Percentiles rank a stretch among this genome's conserved stretches.
phyloP scores from a whole-genome alignment of 2,888 invertebrate genomes.

The Archaeoteleia sp. region DNA sequence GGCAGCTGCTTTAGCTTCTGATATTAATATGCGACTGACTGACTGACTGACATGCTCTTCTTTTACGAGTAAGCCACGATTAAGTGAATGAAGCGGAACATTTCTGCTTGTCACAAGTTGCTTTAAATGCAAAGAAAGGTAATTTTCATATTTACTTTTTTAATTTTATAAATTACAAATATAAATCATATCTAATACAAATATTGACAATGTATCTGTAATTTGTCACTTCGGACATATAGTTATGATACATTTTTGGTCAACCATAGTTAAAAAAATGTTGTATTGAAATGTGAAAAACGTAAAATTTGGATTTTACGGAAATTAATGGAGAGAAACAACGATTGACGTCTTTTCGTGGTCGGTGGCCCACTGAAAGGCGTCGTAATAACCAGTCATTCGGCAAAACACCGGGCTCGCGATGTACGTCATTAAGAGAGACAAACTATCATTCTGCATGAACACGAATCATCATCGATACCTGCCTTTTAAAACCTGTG shows the following conservation, averaged over 20 bases:
- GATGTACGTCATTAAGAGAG: slow-evolving; percentile 24
- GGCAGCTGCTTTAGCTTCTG: slow-evolving; percentile 69
- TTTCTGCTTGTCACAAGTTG: slow-evolving; percentile 36
- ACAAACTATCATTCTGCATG: slow-evolving; percentile 26
- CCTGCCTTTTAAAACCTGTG: not conserved
- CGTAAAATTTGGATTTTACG: not conserved
- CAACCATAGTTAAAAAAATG: no score
- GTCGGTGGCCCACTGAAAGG: slow-evolving; percentile 23
- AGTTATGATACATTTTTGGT: no score
- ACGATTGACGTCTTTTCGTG: slow-evolving; percentile 11
- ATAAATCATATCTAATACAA: no score
- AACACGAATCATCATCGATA: slow-evolving; percentile 26
- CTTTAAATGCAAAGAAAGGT: slow-evolving; percentile 11
- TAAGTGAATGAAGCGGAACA: slow-evolving; percentile 36
- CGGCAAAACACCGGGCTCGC: slow-evolving; percentile 42
- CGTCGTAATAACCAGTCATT: slow-evolving; percentile 44
- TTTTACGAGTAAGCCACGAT: slow-evolving; percentile 52
- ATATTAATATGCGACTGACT: slow-evolving; percentile 72
- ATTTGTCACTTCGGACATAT: no score
- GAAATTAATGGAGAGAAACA: not conserved
- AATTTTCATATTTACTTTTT: no score
- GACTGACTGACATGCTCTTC: slow-evolving; percentile 65
- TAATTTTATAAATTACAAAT: slow-evolving; percentile 33
- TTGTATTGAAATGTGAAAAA: no score
- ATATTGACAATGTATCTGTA: no score